Percentiles rank a stretch among this genome's conserved stretches.
These are phyloP conservation scores for Baccha elongata DNA, from an alignment of 2,888 invertebrate species.

Conservation along the genomic window DNA sequence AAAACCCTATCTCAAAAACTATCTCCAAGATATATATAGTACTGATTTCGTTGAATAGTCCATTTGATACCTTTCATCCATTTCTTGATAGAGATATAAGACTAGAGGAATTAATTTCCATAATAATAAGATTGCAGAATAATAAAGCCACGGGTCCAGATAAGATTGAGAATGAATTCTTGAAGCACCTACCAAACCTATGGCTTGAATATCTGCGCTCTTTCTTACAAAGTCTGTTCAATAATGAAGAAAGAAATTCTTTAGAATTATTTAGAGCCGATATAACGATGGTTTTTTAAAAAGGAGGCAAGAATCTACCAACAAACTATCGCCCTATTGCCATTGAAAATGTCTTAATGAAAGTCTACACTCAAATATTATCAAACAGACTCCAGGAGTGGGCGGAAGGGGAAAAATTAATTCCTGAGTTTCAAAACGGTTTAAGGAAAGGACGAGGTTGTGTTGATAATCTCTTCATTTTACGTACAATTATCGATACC, in stretches of 20 bases:
- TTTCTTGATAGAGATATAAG: neutral
- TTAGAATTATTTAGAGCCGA: neutral
- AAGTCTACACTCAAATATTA: neutral
- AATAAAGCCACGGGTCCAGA: neutral
- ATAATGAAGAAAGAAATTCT: too few relatives aligned
- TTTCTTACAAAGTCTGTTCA: neutral
- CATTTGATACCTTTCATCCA: neutral
- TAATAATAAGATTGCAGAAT: neutral
- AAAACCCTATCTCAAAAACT: too few relatives aligned
- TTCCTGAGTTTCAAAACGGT: neutral
- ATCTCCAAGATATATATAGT: neutral
- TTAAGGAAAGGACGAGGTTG: neutral
- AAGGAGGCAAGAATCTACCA: neutral
- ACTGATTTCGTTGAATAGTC: neutral
- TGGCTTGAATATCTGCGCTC: conserved; percentile 1
- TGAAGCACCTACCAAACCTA: conserved; percentile 1
- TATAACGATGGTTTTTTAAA: neutral
- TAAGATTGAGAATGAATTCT: neutral
- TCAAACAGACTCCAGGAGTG: neutral
- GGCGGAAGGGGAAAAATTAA: neutral
- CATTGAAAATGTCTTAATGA: neutral
- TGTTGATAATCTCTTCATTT: too few relatives aligned
- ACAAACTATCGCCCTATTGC: too few relatives aligned
- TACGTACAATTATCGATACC: too few relatives aligned
- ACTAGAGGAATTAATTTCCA: neutral